phyloP scores from a whole-genome alignment of 2,797 vertebrate species.

The Neosilurus mollespiculum region DNA sequence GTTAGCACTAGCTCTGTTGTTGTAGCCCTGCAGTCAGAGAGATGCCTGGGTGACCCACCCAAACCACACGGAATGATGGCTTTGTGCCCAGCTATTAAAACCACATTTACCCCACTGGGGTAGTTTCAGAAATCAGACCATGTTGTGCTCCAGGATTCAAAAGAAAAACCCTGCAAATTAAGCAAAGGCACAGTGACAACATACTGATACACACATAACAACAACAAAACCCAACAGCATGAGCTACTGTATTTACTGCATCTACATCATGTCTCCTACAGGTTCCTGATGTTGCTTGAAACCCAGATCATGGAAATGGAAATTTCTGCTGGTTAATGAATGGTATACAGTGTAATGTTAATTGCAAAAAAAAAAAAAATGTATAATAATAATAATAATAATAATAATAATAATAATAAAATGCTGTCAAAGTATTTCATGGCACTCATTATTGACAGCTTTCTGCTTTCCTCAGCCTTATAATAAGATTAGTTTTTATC shows the following conservation, averaged over 20 bases:
- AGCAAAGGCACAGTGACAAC: not conserved
- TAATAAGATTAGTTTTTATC: not conserved
- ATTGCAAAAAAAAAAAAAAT: too few relatives aligned
- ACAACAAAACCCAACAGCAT: not conserved
- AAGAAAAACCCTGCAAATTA: not conserved
- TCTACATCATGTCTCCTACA: not conserved
- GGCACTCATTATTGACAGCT: not conserved
- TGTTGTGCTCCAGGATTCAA: not conserved
- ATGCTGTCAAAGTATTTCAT: not conserved
- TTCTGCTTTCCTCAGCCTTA: not conserved
- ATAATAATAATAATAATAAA: too few relatives aligned
- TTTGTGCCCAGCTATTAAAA: conserved; percentile 30
- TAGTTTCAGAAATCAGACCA: not conserved
- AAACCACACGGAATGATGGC: conserved; percentile 30
- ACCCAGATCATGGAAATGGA: not conserved
- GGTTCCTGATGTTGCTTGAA: not conserved
- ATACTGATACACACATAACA: not conserved
- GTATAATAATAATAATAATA: too few relatives aligned
- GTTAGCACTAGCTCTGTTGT: conserved; percentile 47
- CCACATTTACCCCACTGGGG: not conserved
- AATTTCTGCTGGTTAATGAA: not conserved
- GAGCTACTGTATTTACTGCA: not conserved
- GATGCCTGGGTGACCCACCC: conserved; percentile 74
- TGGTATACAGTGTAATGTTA: not conserved
- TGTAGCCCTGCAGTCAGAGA: conserved; percentile 39